Evolutionary conservation across 2,113 vertebrate genomes (phyloP).

Genomic region (Sterrhoptilus dennistouni): DNA sequence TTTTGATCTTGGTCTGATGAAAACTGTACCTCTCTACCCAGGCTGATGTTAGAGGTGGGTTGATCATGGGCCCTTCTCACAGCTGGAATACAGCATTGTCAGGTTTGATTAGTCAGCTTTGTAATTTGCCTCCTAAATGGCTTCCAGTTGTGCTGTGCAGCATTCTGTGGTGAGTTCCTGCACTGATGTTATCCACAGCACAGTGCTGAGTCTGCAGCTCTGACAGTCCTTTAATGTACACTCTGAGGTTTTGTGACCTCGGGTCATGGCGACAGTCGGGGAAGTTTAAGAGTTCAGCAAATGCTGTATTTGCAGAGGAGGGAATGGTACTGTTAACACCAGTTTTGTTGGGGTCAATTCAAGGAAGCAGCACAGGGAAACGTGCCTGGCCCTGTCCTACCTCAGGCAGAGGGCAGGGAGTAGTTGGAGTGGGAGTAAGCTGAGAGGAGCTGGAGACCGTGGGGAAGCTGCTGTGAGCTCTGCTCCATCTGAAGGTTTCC

Average conservation of each 20-base stretch:
- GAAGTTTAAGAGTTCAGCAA: slow-evolving; percentile 21
- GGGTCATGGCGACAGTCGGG: neutral
- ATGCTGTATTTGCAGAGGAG: neutral
- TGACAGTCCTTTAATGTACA: neutral
- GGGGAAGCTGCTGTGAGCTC: neutral
- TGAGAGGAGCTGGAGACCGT: neutral
- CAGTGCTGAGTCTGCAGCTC: slow-evolving; percentile 43
- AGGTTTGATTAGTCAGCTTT: slow-evolving; percentile 19
- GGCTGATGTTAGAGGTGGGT: neutral
- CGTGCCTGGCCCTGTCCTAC: neutral
- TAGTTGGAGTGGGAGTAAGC: neutral
- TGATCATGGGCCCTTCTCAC: neutral
- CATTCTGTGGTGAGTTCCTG: neutral
- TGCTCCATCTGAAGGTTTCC: neutral
- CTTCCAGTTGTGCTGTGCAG: slow-evolving; percentile 22
- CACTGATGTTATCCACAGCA: slow-evolving; percentile 9
- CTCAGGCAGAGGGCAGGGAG: neutral
- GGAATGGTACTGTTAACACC: neutral
- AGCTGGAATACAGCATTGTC: slow-evolving; percentile 5
- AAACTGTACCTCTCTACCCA: neutral
- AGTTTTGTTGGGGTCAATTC: neutral
- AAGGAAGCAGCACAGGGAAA: neutral
- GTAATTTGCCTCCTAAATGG: neutral
- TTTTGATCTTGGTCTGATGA: neutral
- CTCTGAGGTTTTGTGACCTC: neutral